Conservation (phyloP, 1,140 invertebrate species). For the Heliothis virescens region DNA sequence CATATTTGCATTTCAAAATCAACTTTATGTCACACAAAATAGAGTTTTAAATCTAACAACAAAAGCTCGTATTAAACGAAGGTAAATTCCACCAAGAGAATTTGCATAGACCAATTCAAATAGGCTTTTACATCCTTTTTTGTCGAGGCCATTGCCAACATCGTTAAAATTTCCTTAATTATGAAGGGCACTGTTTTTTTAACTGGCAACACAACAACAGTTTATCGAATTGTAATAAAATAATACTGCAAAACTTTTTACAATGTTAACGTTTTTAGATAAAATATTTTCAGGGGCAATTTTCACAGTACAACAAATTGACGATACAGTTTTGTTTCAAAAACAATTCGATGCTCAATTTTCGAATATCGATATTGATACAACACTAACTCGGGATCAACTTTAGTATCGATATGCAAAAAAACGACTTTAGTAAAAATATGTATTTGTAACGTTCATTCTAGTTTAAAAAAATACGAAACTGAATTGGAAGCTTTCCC, state of each 20-base stretch:
- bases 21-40: background rate
- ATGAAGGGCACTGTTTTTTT: conserved; percentile 47
- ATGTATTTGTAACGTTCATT: background rate
- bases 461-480: background rate
- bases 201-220: conserved; percentile 24
- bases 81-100: conserved; percentile 33
- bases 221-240: background rate
- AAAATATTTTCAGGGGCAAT: background rate
- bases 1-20: background rate
- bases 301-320: background rate
- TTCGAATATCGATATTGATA: background rate
- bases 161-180: conserved; percentile 58
- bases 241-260: background rate
- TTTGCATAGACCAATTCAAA: conserved; percentile 47
- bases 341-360: background rate
- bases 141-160: conserved; percentile 51
- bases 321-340: background rate
- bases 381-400: background rate
- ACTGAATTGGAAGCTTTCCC: no score
- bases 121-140: conserved; percentile 40
- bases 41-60: conserved; percentile 28
- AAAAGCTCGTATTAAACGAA: conserved; percentile 4
- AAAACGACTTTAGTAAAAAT: background rate
- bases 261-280: background rate
- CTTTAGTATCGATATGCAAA: background rate